Conservation (phyloP, 1,140 invertebrate genomes). For the Sycobia sp. region DNA sequence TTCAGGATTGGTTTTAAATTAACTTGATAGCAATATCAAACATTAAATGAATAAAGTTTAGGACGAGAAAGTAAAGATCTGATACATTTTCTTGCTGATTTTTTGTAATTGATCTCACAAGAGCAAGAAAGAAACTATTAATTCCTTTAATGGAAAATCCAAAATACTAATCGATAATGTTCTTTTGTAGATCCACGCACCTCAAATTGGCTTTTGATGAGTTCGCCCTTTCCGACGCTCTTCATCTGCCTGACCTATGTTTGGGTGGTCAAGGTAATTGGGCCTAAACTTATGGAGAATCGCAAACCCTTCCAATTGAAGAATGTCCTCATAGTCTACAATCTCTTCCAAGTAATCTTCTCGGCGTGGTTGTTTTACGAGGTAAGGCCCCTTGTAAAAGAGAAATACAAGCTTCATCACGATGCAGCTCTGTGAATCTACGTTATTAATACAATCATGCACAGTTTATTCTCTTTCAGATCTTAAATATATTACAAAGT, state of each 20-base stretch:
- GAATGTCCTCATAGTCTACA: constrained; percentile 80
- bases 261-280: constrained; percentile 77
- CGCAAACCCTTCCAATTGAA: constrained; percentile 82
- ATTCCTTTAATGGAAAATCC: too few species aligned
- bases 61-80: too few species aligned
- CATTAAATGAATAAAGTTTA: too few species aligned
- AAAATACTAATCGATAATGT: too few species aligned
- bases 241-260: constrained; percentile 77
- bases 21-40: too few species aligned
- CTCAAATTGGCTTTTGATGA: constrained; percentile 84
- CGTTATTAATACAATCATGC: neutral
- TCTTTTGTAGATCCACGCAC: constrained; percentile 81
- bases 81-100: too few species aligned
- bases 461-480: neutral
- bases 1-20: too few species aligned
- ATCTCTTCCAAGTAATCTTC: constrained; percentile 83
- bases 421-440: too few species aligned
- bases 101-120: too few species aligned
- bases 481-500: neutral
- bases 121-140: too few species aligned
- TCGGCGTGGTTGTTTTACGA: constrained; percentile 83
- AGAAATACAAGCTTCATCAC: too few species aligned
- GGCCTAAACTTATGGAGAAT: constrained; percentile 85
- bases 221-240: constrained; percentile 80
- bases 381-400: constrained; percentile 65